A percentile compares a stretch with the other conserved stretches of the same genome.
phyloP scores from a whole-genome alignment of 2,888 invertebrate species.

The Nebria brevicollis region DNA sequence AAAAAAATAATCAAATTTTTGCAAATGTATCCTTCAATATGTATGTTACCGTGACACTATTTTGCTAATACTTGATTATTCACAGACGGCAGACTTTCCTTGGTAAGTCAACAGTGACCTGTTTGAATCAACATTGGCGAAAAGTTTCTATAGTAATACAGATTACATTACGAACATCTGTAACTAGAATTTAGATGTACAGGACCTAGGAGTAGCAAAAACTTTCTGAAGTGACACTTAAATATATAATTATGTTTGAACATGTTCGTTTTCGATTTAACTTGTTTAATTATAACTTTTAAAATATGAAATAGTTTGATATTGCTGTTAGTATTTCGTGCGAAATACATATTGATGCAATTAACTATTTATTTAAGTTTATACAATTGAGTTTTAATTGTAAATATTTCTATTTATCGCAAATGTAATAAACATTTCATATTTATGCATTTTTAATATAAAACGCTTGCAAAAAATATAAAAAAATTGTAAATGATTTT shows the following conservation, averaged over 20 bases:
- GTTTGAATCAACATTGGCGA: not conserved
- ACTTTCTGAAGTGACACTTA: not conserved
- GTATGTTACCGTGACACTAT: not conserved
- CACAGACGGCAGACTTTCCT: not conserved
- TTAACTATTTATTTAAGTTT: too few species aligned
- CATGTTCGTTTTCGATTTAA: not conserved
- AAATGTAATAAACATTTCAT: too few species aligned
- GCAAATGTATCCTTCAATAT: not conserved
- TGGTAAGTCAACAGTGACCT: not conserved
- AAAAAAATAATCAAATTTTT: too few species aligned
- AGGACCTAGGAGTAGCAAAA: not conserved
- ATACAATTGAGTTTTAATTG: too few species aligned
- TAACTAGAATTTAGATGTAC: not conserved
- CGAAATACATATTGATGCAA: too few species aligned
- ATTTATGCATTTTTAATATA: too few species aligned
- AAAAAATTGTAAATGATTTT: too few species aligned
- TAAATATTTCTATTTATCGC: too few species aligned
- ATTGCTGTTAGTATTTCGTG: not conserved
- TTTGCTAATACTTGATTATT: not conserved
- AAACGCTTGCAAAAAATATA: too few species aligned
- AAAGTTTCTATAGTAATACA: not conserved
- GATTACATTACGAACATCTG: not conserved
- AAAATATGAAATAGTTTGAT: not conserved
- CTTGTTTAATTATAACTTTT: not conserved
- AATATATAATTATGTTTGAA: not conserved